Conservation (phyloP, 2,797 vertebrate genomes). For the Meriones psammophilus region DNA sequence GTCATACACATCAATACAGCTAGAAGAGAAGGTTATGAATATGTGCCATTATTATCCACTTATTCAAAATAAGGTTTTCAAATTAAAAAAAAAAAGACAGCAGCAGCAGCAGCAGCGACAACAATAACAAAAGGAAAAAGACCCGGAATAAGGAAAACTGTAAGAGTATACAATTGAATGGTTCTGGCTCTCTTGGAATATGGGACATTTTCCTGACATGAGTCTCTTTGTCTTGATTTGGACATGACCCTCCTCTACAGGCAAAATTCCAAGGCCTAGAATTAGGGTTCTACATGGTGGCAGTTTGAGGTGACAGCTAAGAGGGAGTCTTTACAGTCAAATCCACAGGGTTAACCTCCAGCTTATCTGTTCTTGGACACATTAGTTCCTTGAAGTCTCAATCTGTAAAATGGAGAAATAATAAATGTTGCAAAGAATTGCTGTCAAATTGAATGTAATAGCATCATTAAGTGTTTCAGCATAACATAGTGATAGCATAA, state of each 20-base stretch:
- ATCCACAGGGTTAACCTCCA: background rate
- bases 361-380: background rate
- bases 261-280: background rate
- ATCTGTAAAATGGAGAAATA: constrained; percentile 25
- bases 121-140: background rate
- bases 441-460: constrained; percentile 18
- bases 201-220: background rate
- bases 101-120: background rate
- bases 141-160: background rate
- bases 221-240: constrained; percentile 18
- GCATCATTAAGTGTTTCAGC: background rate
- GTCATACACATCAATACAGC: background rate
- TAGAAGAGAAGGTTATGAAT: background rate
- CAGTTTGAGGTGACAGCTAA: background rate
- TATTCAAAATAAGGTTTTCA: background rate
- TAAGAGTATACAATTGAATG: background rate
- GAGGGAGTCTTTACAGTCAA: background rate
- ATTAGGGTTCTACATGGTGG: background rate
- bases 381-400: background rate
- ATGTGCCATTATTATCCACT: background rate
- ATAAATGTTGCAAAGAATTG: background rate
- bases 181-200: background rate
- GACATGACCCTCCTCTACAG: background rate
- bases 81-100: background rate
- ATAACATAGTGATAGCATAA: background rate